Base-by-base conservation (phyloP, 2,797 vertebrate species). In the Heteromormyrus szaboi region DNA sequence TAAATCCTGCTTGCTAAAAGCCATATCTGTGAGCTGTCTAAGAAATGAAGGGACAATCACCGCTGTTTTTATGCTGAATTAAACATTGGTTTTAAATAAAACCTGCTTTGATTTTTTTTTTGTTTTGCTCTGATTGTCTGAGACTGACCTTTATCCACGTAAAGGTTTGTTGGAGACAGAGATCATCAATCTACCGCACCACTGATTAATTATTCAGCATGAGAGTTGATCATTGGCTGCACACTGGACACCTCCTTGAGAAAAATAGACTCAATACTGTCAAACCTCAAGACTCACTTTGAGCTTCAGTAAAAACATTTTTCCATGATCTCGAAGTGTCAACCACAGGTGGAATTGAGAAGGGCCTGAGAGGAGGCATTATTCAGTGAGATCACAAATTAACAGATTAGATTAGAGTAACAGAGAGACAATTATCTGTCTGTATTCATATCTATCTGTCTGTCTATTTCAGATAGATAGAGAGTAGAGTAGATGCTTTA, bases 81-180 rank as follows among this genome's bases (percentile, higher is more conserved):
- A 93, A 92, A 90, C 59, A 83, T 89, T 90, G 72, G 91, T 89
- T 90, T 85, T 87, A 89, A 91, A 91, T 90, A 76, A 72, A 89
- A 90, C 54, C 12, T 90, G 29, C 17, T 44, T 50, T 51, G 51
- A 50, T 86, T 84, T 87, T 62, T 65, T 41, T 87, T 48, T 46
- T 46, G 4, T 68, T 22, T 48, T n/a, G 59, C n/a, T 22, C 25
- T 68, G 44, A 5, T n/a, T 89, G 85, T 12, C n/a, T 88, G 14
- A 56, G 41, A 22, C 1, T 3, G 41, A 72, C 46, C 56, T 56
- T 56, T 8, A 29, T 56, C n/a, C 29, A 50, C 9, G 33, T 59
- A 5, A 17, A 87, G 59, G 56, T 59, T 56, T 86, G 29, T 37
- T 17, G 22, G 50, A 50, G n/a, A 50, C 25, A 33, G 29, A 48